Evolutionary conservation across 2,797 vertebrate species (phyloP).

Genomic region (Sorex maritimensis): DNA sequence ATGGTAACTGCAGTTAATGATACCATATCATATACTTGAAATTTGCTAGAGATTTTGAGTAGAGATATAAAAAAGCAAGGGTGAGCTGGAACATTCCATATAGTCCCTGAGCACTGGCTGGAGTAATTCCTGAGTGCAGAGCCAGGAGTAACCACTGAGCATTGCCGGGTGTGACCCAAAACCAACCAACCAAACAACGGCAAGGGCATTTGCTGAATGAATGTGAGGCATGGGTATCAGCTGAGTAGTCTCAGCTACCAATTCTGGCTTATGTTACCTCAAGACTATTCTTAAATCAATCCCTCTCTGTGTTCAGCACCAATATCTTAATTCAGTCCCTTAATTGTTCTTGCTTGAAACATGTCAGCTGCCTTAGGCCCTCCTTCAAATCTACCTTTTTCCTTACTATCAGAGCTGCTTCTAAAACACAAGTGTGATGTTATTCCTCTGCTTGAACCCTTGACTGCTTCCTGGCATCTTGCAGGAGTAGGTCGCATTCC

Average conservation of each 20-base stretch:
- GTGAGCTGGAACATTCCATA: too few species aligned
- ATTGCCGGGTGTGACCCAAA: too few species aligned
- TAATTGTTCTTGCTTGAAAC: not conserved
- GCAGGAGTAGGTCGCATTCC: not conserved
- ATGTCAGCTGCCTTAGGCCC: not conserved
- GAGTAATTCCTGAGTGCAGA: too few species aligned
- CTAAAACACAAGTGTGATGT: not conserved
- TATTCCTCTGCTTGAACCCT: conserved; percentile 1
- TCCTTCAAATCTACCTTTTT: not conserved
- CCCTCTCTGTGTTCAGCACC: not conserved
- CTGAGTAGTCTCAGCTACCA: not conserved
- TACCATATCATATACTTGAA: too few species aligned
- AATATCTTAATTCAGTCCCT: not conserved
- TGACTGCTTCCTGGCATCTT: not conserved
- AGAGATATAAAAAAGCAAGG: too few species aligned
- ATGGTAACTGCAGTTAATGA: too few species aligned
- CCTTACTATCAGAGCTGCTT: conserved; percentile 1
- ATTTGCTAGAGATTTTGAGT: too few species aligned
- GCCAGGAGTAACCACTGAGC: too few species aligned
- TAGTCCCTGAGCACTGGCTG: too few species aligned
- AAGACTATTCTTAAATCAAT: not conserved
- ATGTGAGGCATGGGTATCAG: not conserved
- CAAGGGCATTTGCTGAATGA: not conserved
- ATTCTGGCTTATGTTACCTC: not conserved
- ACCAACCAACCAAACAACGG: too few species aligned